Evolutionary conservation across 2,888 invertebrate species (phyloP), one percentile per base, ranked within the genome.

Genomic region (Poecilobothrus nobilitatus): DNA sequence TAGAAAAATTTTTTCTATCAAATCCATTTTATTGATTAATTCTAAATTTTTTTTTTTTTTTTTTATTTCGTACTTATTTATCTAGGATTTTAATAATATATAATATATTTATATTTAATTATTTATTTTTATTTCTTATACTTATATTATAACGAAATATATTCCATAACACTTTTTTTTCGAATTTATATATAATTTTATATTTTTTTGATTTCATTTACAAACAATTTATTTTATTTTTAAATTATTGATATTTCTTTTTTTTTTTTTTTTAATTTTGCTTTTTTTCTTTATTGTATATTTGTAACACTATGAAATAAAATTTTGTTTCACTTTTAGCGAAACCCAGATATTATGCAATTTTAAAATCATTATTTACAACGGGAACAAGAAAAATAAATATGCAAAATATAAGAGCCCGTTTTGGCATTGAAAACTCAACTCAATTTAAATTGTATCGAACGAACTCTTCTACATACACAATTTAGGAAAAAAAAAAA

Each of bases 1-100:
- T 53, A 53, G 53, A 53, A 53, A 15, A 53, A 53, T 4, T 53
- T 53, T 53, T 53, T 53, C 53, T 53, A 53, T 53, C 53, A 53
- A 53, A 53, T 53, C 53, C 53, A 53, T 53, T 53, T 53, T 53
- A 53, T 53, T 53, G 53, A 53, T 53, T 53, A 53, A 53, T 53
- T 53, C 53, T 53, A 53, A 53, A 53, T 6, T 12, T n/a, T n/a
- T n/a, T n/a, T n/a, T n/a, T n/a, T n/a, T n/a, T n/a, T n/a, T n/a
- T 18, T 53, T 53, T 53, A 12, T 53, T 53, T 53, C 53, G 53
- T 53, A 53, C 53, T 53, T 53, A 53, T 53, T 18, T 53, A 53
- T 9, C 53, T 53, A 53, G 18, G 53, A 53, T 53, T 53, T 53
- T 15, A 6, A 2, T 53, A 18, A 12, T 12, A 12, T 53, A 18